Evolutionary conservation across 2,113 vertebrate species (phyloP).

Genomic region (Dasyornis broadbenti): DNA sequence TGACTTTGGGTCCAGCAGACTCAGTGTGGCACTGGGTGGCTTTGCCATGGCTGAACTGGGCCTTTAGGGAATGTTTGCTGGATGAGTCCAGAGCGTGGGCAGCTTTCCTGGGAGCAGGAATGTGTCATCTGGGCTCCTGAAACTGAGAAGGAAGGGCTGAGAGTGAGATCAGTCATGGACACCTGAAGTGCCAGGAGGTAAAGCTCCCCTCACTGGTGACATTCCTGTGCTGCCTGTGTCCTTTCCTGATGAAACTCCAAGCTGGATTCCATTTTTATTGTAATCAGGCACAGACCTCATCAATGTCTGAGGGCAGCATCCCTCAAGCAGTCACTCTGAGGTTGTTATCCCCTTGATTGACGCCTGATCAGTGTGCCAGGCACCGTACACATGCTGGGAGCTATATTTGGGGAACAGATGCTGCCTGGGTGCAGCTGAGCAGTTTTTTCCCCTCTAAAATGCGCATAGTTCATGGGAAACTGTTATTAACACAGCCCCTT

Average conservation of each 20-base stretch:
- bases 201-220: neutral
- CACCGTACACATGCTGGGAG: neutral
- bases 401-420: neutral
- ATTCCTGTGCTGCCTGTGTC: neutral
- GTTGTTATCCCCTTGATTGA: neutral
- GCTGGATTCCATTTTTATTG: neutral
- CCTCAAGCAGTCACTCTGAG: neutral
- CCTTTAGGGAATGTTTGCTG: neutral
- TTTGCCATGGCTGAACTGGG: neutral
- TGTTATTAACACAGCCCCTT: neutral
- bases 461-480: neutral
- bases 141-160: neutral
- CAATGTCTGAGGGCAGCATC: neutral
- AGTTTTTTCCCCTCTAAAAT: neutral
- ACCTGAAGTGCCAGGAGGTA: neutral
- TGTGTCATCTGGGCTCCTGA: neutral
- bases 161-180: fast-evolving
- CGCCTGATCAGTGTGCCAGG: neutral
- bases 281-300: neutral
- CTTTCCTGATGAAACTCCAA: neutral
- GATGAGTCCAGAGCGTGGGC: neutral
- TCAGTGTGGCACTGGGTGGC: neutral
- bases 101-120: neutral
- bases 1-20: neutral
- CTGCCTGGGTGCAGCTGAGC: neutral